Evolutionary conservation across 2,888 invertebrate genomes (phyloP), one percentile per base, ranked within the genome.

Genomic region (Laothoe populi): DNA sequence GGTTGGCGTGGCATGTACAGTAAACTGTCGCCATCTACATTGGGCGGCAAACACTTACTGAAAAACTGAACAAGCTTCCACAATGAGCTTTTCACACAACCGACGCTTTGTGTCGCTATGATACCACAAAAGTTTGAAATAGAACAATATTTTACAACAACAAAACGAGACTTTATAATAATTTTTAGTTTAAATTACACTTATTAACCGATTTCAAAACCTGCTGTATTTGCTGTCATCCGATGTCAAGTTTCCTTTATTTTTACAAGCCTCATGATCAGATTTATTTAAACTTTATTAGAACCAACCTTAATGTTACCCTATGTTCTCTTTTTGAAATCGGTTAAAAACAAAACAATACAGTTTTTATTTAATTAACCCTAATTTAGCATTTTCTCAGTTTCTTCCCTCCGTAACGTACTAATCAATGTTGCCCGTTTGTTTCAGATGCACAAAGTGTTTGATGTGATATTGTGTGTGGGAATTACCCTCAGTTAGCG

Each of bases 401-500:
- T 31, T 44, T 23, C 38, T 35, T 24, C 4, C 38, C 46, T 23
- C 23, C n/a, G 3, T 45, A 38, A 13, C 7, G 11, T 57, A 60
- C 8, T 63, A 63, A 63, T 49, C 13, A 45, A 63, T 45, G 31
- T 62, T 48, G 31, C 31, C 59, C 26, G 35, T 63, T 92, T 92
- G 91, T 92, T 92, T 92, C 92, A 92, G 92, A 92, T 92, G 77
- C 90, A 84, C 89, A 87, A 88, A 88, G 81, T 90, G 86, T 88
- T 92, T 91, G 91, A 91, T 91, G 91, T 92, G 90, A 89, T 91
- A 89, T 88, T 88, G 81, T 88, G 77, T 88, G 83, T 85, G 85
- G 87, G 82, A 84, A 81, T 76, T 83, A 79, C 78, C 84, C 83
- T 84, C 87, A 87, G 86, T 84, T 90, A 90, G 87, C 86, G 85